These are phyloP conservation scores for Eulithis prunata DNA, from an alignment of 2,888 invertebrate species.

Conservation along the genomic window DNA sequence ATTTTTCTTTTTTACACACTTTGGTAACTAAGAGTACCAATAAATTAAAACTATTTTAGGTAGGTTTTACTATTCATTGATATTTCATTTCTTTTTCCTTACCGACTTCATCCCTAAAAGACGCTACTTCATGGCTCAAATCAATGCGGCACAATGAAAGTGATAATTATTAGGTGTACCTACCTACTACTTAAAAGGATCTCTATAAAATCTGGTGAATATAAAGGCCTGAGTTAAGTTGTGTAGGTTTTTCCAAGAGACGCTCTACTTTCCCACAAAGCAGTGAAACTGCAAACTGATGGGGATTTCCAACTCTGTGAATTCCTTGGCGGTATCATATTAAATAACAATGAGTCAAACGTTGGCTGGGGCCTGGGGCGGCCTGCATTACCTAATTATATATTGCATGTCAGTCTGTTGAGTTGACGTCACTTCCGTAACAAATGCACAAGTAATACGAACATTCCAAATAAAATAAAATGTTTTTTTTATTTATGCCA, in stretches of 20 bases:
- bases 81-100: too few relatives aligned
- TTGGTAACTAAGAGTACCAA: too few relatives aligned
- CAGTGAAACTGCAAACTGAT: not conserved
- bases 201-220: too few relatives aligned
- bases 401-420: slow-evolving; percentile 16
- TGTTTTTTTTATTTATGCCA: not conserved
- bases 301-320: slow-evolving; percentile 18
- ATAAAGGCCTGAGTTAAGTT: not conserved
- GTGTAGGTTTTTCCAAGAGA: not conserved
- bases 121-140: too few relatives aligned
- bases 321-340: not conserved
- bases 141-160: too few relatives aligned
- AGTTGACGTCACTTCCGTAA: slow-evolving; percentile 21
- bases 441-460: not conserved
- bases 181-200: too few relatives aligned
- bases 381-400: slow-evolving; percentile 6
- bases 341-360: slow-evolving; percentile 18
- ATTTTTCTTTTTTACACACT: not conserved
- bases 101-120: too few relatives aligned
- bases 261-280: not conserved
- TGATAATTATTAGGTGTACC: too few relatives aligned
- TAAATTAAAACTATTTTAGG: too few relatives aligned
- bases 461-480: too few relatives aligned
- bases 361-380: not conserved
- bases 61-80: too few relatives aligned